Evolutionary conservation across 2,797 vertebrate genomes (phyloP), one percentile per base, ranked within the genome.

Genomic region (Syngnathus acus): DNA sequence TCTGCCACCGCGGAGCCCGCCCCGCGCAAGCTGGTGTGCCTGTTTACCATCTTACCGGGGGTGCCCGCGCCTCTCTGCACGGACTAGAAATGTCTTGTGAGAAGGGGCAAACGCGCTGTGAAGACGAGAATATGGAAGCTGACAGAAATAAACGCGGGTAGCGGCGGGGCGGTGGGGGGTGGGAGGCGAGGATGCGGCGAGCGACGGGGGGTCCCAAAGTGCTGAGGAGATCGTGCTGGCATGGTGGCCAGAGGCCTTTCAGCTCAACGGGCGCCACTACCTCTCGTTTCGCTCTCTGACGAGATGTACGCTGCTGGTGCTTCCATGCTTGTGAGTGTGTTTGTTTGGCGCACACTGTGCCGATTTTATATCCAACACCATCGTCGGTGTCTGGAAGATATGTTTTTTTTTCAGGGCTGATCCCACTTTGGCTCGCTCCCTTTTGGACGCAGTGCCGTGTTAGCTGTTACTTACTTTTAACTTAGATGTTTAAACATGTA

Each of bases 121-220:
- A 91, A 86, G 84, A 89, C 87, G 78, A 91, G 87, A 91, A 92
- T 90, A 91, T 91, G 89, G 91, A 91, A 91, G 79, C 83, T 91
- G 91, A 92, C 91, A 91, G 87, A 90, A 91, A 86, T 90, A 91
- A 91, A 90, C 55, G 83, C 68, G 88, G 82, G 80, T 80, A 74
- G 84, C 76, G 79, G 83, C 79, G 71, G 82, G 80, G 70, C 69
- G 78, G 76, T 67, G 69, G 74, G 72, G 69, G 76, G 69, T 73
- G 72, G 69, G 76, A 75, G 69, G 71, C 72, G 72, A 75, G 84
- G 78, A 77, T 2, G 73, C 62, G 66, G 72, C 62, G 3, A 79
- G 78, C 77, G 60, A 73, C 70, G 76, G 84, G 79, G 48, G 79
- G 84, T 84, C 81, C 77, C 23, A 64, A 77, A 73, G 82, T 83